Base-by-base conservation (phyloP, 2,797 vertebrate genomes). In the Syngnathus acus region DNA sequence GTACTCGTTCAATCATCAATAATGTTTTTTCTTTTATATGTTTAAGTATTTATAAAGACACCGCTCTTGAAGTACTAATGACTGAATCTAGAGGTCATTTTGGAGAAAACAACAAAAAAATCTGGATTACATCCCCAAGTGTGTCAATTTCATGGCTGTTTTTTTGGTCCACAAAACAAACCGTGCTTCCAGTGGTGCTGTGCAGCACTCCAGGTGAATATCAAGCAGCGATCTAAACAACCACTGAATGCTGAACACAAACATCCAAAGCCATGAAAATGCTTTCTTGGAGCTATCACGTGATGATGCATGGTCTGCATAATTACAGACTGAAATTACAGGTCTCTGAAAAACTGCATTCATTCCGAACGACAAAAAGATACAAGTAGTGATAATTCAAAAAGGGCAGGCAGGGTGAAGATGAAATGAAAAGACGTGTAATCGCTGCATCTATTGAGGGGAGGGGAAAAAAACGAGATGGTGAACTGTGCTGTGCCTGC, bases 381-480 rank as follows among this genome's bases (percentile, higher is more conserved):
- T n/a, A 1, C 17, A 39, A 38, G 21, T 42, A 3, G 51, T 40
- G 43, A 32, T 32, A 32, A 32, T 32, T 32, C 26, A 32, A 32
- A 32, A 32, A 32, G 26, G 26, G 26, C 26, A 32, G 63, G 5
- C 14, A 45, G 3, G 13, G 53, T 65, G 40, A 14, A 45, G 37
- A 40, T n/a, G 47, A 61, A 37, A 9, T 45, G 40, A 19, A 16
- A 38, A 66, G 38, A 54, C 0, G 13, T 47, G 64, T 2, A 11
- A 55, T 72, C 65, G 50, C 23, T 65, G 47, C 64, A 38, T 68
- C 68, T 62, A 60, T n/a, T 45, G n/a, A 65, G 9, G 66, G 32
- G 14, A 2, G 26, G 26, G 26, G 26, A 32, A 32, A 32, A 16
- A 11, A 67, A 21, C 69, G 66, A 71, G 69, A 66, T 23, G 72